These are phyloP conservation scores for Lamellibrachia satsuma DNA, from an alignment of 2,888 invertebrate species.

Conservation along the genomic window DNA sequence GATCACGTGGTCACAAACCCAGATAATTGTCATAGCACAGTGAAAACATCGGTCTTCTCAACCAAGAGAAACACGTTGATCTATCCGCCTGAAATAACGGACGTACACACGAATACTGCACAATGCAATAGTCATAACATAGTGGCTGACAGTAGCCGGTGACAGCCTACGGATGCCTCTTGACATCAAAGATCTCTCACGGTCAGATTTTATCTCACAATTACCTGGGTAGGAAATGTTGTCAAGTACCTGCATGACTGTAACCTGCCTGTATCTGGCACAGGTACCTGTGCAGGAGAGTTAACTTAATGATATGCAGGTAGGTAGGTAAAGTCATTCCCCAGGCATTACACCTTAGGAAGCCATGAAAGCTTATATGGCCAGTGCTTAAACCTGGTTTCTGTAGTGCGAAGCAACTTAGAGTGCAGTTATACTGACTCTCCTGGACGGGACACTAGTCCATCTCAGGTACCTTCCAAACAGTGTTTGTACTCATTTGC, in stretches of 20 bases:
- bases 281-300: background rate
- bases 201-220: background rate
- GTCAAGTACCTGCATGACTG: background rate
- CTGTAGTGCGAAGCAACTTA: too few species aligned
- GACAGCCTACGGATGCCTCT: background rate
- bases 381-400: too few species aligned
- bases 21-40: background rate
- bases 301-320: too few species aligned
- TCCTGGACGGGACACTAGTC: too few species aligned
- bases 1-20: background rate
- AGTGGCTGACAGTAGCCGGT: background rate
- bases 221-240: background rate
- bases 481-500: too few species aligned
- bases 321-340: too few species aligned
- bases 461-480: too few species aligned
- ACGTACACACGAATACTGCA: background rate
- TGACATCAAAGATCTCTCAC: background rate
- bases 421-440: too few species aligned
- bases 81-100: background rate
- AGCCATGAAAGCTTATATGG: too few species aligned
- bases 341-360: too few species aligned
- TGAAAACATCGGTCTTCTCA: background rate
- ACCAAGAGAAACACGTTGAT: background rate
- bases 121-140: background rate
- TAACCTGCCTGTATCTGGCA: background rate